Evolutionary conservation across 2,113 vertebrate species (phyloP).

Genomic region (Cyprinodon variegatus): DNA sequence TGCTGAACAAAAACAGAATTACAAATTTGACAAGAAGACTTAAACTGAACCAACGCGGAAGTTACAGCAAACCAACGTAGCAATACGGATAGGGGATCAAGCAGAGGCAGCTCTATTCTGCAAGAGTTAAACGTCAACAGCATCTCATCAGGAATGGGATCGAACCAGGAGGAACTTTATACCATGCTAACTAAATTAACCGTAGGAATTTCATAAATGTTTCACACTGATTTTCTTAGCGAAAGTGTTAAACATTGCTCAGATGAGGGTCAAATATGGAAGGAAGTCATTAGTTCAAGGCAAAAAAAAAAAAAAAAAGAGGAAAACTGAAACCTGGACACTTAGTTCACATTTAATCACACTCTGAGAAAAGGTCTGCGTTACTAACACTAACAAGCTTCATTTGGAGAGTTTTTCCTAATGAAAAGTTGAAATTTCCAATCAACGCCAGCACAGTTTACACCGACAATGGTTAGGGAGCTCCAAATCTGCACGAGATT

Average conservation of each 20-base stretch:
- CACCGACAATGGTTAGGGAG: no score
- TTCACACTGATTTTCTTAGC: neutral
- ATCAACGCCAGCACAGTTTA: no score
- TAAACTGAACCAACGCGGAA: neutral
- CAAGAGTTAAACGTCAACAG: neutral
- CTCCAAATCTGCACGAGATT: slow-evolving; percentile 17
- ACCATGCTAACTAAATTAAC: neutral
- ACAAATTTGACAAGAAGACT: neutral
- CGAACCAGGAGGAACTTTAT: neutral
- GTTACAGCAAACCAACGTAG: neutral
- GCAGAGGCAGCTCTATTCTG: slow-evolving; percentile 12
- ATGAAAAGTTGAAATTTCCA: no score
- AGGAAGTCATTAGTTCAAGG: neutral
- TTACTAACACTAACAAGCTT: slow-evolving; percentile 16
- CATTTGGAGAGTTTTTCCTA: no score
- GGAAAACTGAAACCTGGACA: neutral
- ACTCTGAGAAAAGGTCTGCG: neutral
- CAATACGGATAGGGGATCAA: slow-evolving; percentile 7
- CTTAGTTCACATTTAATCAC: neutral
- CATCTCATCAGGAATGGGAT: neutral
- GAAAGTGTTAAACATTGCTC: no score
- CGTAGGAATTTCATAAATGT: neutral
- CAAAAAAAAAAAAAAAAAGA: neutral
- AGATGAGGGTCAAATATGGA: neutral
- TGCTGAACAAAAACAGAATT: slow-evolving; percentile 41